Evolutionary conservation across 1,140 invertebrate species (phyloP).

Genomic region (Delia radicum): DNA sequence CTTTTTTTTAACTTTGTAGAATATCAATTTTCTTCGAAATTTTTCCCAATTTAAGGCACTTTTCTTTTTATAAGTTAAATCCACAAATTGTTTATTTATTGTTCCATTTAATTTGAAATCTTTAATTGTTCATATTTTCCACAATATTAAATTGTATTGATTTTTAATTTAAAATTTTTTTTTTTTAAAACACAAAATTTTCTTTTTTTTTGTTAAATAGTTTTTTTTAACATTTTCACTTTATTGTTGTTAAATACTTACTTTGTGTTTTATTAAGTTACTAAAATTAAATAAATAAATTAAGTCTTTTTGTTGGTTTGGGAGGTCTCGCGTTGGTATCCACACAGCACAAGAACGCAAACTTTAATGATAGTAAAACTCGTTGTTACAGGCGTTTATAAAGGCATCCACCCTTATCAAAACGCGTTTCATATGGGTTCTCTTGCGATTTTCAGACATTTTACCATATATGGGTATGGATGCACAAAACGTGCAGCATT

Average conservation of each 20-base stretch:
- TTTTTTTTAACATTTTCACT: slow-evolving; percentile 21
- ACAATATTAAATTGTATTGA: not conserved
- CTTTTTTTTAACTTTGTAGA: not conserved
- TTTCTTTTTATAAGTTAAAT: not conserved
- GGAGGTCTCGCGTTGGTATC: slow-evolving; percentile 46
- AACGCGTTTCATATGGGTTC: slow-evolving; percentile 44
- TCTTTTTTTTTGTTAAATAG: not conserved
- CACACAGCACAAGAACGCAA: slow-evolving; percentile 56
- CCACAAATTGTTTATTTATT: not conserved
- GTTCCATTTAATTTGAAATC: not conserved
- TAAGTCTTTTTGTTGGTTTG: slow-evolving; percentile 52
- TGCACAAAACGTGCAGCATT: slow-evolving; percentile 21
- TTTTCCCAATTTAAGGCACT: not conserved
- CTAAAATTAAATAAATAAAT: slow-evolving; percentile 52
- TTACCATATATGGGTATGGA: slow-evolving; percentile 52
- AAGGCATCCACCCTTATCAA: slow-evolving; percentile 25
- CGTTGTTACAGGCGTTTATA: slow-evolving; percentile 39
- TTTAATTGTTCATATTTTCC: not conserved
- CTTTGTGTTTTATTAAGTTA: slow-evolving; percentile 50
- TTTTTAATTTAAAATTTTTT: not conserved
- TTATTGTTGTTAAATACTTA: slow-evolving; percentile 37
- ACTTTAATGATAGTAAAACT: slow-evolving; percentile 55
- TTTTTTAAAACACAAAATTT: not conserved
- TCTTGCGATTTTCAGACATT: slow-evolving; percentile 37
- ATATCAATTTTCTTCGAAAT: too few species aligned